Base-by-base conservation (phyloP, 2,888 invertebrate species). In the Polietes domitor region DNA sequence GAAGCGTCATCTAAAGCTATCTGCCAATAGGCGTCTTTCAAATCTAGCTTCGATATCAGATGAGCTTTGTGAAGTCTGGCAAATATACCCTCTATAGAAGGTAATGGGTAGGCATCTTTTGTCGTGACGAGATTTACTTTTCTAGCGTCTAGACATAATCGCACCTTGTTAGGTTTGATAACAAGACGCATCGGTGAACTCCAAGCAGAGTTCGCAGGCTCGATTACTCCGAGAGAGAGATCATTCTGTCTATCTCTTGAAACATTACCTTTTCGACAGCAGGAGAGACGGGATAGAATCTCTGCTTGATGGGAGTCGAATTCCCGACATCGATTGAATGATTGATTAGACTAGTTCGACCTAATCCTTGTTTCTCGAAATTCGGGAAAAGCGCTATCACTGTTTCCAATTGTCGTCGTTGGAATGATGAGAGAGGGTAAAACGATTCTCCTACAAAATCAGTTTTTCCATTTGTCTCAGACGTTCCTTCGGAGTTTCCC, bases 11-110 rank as follows among this genome's bases (percentile, higher is more conserved):
- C 76, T 0, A 86, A 26, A 37, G 65, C 82, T 19, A 82, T 82
- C 32, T 32, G 32, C 32, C 32, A 32, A 7, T 32, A 32, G 4
- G 32, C 32, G 7, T 32, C 32, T 32, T 43, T 86, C 72, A 80
- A 81, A 85, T 83, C 83, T 0, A 85, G n/a, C 12, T 82, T 80
- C 9, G 80, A 58, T 5, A 85, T 83, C n/a, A 77, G 41, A 21
- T 81, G 47, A 1, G 78, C 80, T 26, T 83, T 26, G 1, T 19
- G 72, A 28, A 55, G 28, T 19, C 72, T 32, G 9, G 50, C 50
- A 9, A 50, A 50, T 1, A 19, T 50, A 3, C 50, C 19, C 7
- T 32, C 32, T 5, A 32, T 32, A 32, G 32, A 32, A 3, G 3
- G 32, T 32, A 32, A 32, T 3, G 32, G 32, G 7, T 32, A 32